Evolutionary conservation across 2,797 vertebrate genomes (phyloP).

Genomic region (Chiroxiphia lanceolata): DNA sequence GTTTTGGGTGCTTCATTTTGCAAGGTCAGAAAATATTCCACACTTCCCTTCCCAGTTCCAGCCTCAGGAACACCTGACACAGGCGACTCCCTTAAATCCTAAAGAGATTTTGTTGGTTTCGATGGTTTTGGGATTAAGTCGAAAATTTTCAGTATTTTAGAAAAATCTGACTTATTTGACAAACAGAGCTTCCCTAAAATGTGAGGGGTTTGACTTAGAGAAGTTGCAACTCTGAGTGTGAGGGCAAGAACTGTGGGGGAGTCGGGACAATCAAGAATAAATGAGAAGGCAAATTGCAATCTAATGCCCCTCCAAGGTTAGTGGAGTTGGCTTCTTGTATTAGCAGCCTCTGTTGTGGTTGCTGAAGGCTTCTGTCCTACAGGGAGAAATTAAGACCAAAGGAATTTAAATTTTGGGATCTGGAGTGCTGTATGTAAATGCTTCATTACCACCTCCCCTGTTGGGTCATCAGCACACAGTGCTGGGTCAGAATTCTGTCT

Average conservation of each 20-base stretch:
- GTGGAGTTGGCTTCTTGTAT: not conserved
- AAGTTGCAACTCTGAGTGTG: not conserved
- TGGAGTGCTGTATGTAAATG: not conserved
- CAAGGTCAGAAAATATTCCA: not conserved
- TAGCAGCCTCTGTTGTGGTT: not conserved
- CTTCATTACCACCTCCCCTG: not conserved
- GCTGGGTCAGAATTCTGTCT: not conserved
- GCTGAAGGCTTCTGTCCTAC: not conserved
- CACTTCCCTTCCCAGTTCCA: not conserved
- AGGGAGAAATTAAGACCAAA: not conserved
- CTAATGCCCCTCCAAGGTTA: not conserved
- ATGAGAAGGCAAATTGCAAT: not conserved
- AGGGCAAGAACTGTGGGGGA: not conserved
- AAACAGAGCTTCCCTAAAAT: not conserved
- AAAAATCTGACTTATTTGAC: not conserved
- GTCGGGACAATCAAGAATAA: not conserved
- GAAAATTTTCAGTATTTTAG: not conserved
- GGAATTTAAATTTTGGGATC: not conserved
- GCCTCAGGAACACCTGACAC: not conserved
- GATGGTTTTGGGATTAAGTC: not conserved
- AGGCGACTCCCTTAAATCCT: not conserved
- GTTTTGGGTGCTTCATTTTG: not conserved
- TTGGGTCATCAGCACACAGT: not conserved
- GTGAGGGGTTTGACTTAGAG: not conserved
- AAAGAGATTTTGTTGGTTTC: not conserved